Evolutionary conservation across 2,888 invertebrate species (phyloP).

Genomic region (Calliscelio sp.): DNA sequence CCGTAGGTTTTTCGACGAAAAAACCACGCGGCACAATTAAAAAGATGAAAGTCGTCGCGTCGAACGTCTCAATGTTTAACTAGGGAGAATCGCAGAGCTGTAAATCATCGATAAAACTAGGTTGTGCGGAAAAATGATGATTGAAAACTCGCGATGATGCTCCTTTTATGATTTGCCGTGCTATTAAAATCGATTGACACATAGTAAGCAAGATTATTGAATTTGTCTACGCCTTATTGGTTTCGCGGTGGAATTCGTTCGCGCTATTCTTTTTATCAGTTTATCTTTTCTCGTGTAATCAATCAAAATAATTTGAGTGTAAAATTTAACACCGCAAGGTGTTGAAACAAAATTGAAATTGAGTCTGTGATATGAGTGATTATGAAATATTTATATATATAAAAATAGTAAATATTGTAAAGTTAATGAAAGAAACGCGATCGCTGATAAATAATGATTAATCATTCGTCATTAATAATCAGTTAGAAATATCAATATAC

Average conservation of each 20-base stretch:
- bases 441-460: no score
- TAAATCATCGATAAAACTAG: slow-evolving; percentile 14
- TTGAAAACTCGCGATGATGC: not conserved
- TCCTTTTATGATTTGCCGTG: slow-evolving; percentile 8
- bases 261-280: not conserved
- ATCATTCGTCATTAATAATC: no score
- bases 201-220: slow-evolving; percentile 25
- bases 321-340: slow-evolving; percentile 12
- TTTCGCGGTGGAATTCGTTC: slow-evolving; percentile 14
- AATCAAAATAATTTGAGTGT: slow-evolving; percentile 41
- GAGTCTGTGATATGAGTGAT: not conserved
- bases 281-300: slow-evolving; percentile 19
- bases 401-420: no score
- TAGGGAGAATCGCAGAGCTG: not conserved
- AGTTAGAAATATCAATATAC: no score
- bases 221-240: slow-evolving; percentile 26
- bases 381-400: no score
- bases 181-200: not conserved
- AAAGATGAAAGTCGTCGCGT: not conserved
- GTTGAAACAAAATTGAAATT: not conserved
- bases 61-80: not conserved
- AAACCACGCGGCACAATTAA: not conserved
- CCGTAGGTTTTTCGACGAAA: not conserved
- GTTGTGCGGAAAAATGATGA: not conserved
- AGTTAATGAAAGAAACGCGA: no score